A percentile compares a stretch with the other conserved stretches of the same genome.
Evolutionary conservation across 2,797 vertebrate genomes (phyloP).

Genomic region (Oryzias dopingdopingensis): DNA sequence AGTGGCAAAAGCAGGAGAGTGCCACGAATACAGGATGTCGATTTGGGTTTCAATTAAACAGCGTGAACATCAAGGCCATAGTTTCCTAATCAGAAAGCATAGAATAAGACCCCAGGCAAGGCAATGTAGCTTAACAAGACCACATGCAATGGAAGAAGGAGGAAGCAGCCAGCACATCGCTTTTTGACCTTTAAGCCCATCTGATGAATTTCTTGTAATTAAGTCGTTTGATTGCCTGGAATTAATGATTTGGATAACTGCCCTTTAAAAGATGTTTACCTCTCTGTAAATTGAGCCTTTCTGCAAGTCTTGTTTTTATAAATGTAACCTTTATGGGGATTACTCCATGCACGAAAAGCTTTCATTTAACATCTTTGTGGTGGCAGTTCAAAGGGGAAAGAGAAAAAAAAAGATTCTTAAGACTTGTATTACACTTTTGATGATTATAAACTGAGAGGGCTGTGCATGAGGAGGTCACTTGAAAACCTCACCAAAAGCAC

Average conservation of each 20-base stretch:
- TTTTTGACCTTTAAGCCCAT: conserved; percentile 88
- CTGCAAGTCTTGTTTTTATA: conserved; percentile 84
- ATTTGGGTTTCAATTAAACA: conserved; percentile 78
- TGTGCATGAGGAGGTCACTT: too few species aligned
- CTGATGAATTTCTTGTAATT: conserved; percentile 89
- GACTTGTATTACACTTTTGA: conserved; percentile 53
- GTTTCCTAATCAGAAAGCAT: conserved; percentile 79
- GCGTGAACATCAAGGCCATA: conserved; percentile 78
- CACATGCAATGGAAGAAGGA: conserved; percentile 68
- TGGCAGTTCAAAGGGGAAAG: conserved; percentile 63
- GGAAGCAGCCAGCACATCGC: conserved; percentile 78
- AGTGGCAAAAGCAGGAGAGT: conserved; percentile 32
- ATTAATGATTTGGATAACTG: conserved; percentile 89
- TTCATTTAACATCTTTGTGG: conserved; percentile 72
- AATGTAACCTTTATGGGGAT: conserved; percentile 87
- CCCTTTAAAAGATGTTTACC: conserved; percentile 87
- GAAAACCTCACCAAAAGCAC: too few species aligned
- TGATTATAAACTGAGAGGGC: conserved; percentile 54
- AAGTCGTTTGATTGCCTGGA: conserved; percentile 85
- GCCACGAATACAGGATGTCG: conserved; percentile 62
- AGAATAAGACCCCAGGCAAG: conserved; percentile 80
- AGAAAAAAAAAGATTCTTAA: conserved; percentile 55
- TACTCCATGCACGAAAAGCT: conserved; percentile 81
- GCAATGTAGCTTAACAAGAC: conserved; percentile 83
- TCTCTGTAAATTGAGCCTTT: conserved; percentile 85